Conservation (phyloP, 1,140 invertebrate genomes). For the Zophobas atratus region DNA sequence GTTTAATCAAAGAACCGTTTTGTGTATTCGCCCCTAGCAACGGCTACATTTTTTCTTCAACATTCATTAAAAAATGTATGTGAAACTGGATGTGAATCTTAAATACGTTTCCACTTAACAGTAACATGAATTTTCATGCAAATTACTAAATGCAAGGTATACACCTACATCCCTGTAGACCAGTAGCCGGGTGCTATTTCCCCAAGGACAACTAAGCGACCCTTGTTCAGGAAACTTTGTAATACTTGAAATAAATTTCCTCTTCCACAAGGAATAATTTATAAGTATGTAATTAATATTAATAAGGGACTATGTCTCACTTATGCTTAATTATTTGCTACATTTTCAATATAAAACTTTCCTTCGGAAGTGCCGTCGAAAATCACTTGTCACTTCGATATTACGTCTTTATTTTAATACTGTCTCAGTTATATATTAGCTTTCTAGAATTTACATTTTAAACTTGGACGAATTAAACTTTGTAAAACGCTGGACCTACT, state of each 20-base stretch:
- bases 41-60: not conserved
- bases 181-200: constrained; percentile 43
- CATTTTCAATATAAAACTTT: no score
- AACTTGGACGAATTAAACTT: no score
- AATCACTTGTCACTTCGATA: no score
- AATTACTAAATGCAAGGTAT: constrained; percentile 48
- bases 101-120: constrained; percentile 51
- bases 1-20: no score
- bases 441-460: no score
- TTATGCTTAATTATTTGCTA: no score
- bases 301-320: constrained; percentile 12
- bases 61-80: constrained; percentile 21
- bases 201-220: constrained; percentile 45
- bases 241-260: constrained; percentile 44
- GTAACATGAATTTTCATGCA: constrained; percentile 54
- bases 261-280: constrained; percentile 41
- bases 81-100: constrained; percentile 31
- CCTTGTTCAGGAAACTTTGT: constrained; percentile 47
- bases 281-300: constrained; percentile 45
- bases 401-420: no score
- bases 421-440: no score
- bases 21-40: not conserved
- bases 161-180: constrained; percentile 42
- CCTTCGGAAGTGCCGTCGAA: no score
- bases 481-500: no score